Percentiles rank a stretch among this genome's conserved stretches.
phyloP scores from a whole-genome alignment of 2,797 vertebrate genomes.

The Enteromius trimaculatus region DNA sequence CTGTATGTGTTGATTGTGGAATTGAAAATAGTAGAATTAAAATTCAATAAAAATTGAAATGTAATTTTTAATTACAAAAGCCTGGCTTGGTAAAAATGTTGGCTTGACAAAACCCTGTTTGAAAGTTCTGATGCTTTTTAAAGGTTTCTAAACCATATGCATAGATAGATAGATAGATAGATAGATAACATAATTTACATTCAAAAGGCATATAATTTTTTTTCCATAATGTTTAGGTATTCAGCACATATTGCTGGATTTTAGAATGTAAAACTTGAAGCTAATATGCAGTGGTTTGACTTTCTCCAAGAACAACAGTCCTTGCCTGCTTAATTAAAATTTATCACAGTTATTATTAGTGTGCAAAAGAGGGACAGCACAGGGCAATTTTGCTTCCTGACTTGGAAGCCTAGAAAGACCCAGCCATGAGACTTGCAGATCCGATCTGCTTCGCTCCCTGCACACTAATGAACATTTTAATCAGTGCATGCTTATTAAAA shows the following conservation, averaged over 20 bases:
- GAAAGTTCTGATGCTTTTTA: not conserved
- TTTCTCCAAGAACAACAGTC: conserved; percentile 9
- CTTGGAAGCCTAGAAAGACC: not conserved
- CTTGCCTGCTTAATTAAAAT: not conserved
- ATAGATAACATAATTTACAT: not conserved
- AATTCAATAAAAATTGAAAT: too few species aligned
- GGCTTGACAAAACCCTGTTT: not conserved
- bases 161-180: not conserved
- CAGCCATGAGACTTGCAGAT: not conserved
- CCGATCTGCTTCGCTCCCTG: conserved; percentile 4
- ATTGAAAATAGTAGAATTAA: not conserved
- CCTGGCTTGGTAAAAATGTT: not conserved
- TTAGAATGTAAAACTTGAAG: not conserved
- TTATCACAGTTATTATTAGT: not conserved
- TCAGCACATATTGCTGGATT: not conserved
- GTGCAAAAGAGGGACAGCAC: conserved; percentile 15
- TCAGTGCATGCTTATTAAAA: conserved; percentile 38
- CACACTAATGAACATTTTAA: conserved; percentile 39
- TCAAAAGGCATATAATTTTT: not conserved
- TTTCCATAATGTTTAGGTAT: not conserved
- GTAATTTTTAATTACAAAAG: not conserved
- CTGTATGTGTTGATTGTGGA: not conserved
- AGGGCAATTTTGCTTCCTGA: conserved; percentile 13
- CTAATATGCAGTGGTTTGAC: not conserved
- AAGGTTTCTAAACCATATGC: not conserved